A percentile compares a stretch with the other conserved stretches of the same genome.
Evolutionary conservation across 2,113 vertebrate species (phyloP).

Genomic region (Lonchura striata): DNA sequence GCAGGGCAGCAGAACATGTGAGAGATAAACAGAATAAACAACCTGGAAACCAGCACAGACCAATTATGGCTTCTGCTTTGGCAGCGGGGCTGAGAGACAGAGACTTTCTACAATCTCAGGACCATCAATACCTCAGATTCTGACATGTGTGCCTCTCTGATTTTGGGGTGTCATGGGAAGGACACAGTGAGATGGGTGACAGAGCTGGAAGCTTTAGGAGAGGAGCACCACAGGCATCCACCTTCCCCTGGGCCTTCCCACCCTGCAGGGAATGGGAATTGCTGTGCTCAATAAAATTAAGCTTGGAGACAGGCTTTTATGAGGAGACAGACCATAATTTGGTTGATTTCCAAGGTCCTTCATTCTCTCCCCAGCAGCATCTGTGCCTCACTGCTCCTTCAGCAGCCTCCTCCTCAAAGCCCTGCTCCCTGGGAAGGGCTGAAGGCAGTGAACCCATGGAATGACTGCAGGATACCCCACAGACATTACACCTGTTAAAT

Average conservation of each 20-base stretch:
- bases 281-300: conserved; percentile 18
- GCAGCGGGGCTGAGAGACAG: too few species aligned
- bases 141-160: too few species aligned
- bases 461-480: background rate
- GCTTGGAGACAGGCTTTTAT: background rate
- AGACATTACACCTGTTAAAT: background rate
- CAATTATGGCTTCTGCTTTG: too few species aligned
- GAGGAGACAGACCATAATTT: background rate
- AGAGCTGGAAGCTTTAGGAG: background rate
- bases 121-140: too few species aligned
- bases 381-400: conserved; percentile 12
- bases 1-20: too few species aligned
- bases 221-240: background rate
- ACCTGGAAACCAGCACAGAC: too few species aligned
- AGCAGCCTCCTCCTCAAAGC: conserved; percentile 20
- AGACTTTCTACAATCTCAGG: too few species aligned
- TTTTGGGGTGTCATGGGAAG: background rate
- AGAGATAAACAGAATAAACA: too few species aligned
- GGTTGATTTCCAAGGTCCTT: conserved; percentile 52
- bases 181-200: fast-evolving
- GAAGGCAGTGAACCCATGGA: background rate
- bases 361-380: conserved; percentile 44
- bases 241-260: background rate
- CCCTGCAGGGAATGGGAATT: background rate
- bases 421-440: background rate